phyloP scores from a whole-genome alignment of 2,888 invertebrate genomes.

The Drosophila mulleri region DNA sequence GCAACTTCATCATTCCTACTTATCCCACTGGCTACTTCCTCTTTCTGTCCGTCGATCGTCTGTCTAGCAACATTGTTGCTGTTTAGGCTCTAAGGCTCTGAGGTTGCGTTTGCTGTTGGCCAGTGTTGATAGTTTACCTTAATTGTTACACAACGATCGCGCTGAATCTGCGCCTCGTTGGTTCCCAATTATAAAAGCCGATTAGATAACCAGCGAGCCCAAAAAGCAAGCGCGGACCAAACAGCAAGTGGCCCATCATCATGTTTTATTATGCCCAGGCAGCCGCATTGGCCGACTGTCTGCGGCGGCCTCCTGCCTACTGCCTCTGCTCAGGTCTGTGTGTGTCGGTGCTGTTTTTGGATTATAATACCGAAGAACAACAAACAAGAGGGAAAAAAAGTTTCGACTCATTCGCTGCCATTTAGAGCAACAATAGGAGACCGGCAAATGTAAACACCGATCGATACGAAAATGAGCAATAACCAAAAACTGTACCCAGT shows the following conservation, averaged over 20 bases:
- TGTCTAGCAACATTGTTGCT: conserved; percentile 23
- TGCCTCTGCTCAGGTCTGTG: conserved; percentile 15
- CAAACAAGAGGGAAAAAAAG: conserved; percentile 49
- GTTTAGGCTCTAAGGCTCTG: conserved; percentile 6
- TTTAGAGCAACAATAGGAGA: conserved; percentile 78
- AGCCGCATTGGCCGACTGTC: conserved; percentile 31
- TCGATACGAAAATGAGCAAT: conserved; percentile 79
- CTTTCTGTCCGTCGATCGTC: conserved; percentile 17
- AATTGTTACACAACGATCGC: conserved; percentile 80
- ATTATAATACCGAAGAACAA: conserved; percentile 58
- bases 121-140: conserved; percentile 72
- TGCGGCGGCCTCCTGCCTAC: conserved; percentile 2
- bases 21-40: conserved; percentile 30
- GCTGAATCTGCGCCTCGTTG: conserved; percentile 73
- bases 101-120: conserved; percentile 20
- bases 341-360: conserved; percentile 67
- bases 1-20: conserved; percentile 52
- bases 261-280: conserved; percentile 71
- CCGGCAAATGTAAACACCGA: conserved; percentile 75
- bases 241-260: conserved; percentile 71
- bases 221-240: conserved; percentile 34
- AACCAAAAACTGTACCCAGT: conserved; percentile 68
- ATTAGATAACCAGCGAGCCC: conserved; percentile 74
- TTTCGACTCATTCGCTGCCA: conserved; percentile 77
- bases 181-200: conserved; percentile 78